Base-by-base conservation (phyloP, 2,888 invertebrate genomes). In the Stenotaenia linearis region DNA sequence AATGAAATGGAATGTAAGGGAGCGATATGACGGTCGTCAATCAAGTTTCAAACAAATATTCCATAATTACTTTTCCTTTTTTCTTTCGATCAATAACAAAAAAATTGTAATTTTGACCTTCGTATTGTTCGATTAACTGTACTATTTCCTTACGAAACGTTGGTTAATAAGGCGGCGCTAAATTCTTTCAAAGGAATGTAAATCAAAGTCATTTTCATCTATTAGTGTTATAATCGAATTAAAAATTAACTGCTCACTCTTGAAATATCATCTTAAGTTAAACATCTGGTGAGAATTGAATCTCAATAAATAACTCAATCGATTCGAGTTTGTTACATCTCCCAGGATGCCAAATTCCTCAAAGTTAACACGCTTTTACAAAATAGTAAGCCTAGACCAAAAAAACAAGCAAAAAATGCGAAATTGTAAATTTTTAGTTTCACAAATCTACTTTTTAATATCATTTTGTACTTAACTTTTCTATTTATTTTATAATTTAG, bases 1-100 rank as follows among this genome's bases (percentile, higher is more conserved):
- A 69, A 69, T 69, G 69, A 28, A 69, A 69, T 69, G 69, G 56
- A 69, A 69, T 69, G 25, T 28, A 3, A 69, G 23, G 28, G 25
- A 25, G 12, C 12, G 45, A 5, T n/a, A 45, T 45, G 45, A 45
- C 18, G 45, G 15, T 69, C 69, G 69, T 69, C 69, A 69, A 69
- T 69, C 69, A 69, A 69, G 69, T 69, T 69, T 69, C 69, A 69
- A 69, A 69, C 69, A 69, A 69, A 25, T 69, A 15, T 28, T 45
- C 28, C 25, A 25, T 69, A 69, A 69, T 69, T 69, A 69, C 25
- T 23, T 69, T 69, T 69, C 69, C 21, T n/a, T 0, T 21, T n/a
- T 10, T 56, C 56, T 4, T 18, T 18, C 56, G 21, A 56, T 56
- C 56, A 56, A 56, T 56, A 18, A 1, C 21, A 56, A 56, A 56